These are phyloP conservation scores for Teleiodes luculella DNA, from an alignment of 2,888 invertebrate species.

Conservation along the genomic window DNA sequence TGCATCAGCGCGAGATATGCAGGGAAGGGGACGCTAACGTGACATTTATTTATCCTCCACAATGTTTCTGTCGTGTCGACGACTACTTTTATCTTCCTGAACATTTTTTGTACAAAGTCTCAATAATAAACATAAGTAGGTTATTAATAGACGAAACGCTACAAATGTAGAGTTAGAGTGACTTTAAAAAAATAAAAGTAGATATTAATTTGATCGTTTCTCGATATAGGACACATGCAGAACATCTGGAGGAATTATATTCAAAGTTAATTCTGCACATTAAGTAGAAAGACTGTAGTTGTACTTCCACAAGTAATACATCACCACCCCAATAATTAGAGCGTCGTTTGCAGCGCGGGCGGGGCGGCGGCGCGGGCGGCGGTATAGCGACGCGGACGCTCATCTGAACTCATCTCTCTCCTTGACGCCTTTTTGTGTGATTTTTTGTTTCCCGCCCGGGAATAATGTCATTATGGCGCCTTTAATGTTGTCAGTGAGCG, in stretches of 20 bases:
- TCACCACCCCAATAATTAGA: slow-evolving; percentile 62
- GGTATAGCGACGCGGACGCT: slow-evolving; percentile 32
- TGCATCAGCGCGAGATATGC: slow-evolving; percentile 62
- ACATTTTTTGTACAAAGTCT: not conserved
- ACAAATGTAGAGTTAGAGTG: not conserved
- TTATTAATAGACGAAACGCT: not conserved
- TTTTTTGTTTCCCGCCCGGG: slow-evolving; percentile 72
- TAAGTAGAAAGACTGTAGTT: slow-evolving; percentile 22
- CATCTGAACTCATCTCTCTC: slow-evolving; percentile 57
- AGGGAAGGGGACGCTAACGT: slow-evolving; percentile 53
- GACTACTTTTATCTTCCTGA: slow-evolving; percentile 33
- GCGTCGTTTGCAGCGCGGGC: slow-evolving; percentile 42
- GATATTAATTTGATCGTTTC: not conserved
- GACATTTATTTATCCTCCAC: slow-evolving; percentile 72
- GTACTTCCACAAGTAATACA: slow-evolving; percentile 51
- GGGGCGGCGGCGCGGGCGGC: slow-evolving; percentile 30
- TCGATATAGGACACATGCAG: slow-evolving; percentile 29
- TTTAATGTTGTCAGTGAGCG: slow-evolving; percentile 76
- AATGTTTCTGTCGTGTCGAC: slow-evolving; percentile 64
- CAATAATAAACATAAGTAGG: not conserved
- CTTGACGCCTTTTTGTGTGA: slow-evolving; percentile 68
- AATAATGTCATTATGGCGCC: slow-evolving; percentile 78
- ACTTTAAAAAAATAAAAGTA: not conserved
- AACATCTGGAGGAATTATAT: slow-evolving; percentile 30
- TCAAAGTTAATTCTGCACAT: slow-evolving; percentile 16